Base-by-base conservation (phyloP, 2,797 vertebrate species). In the Neomorphus geoffroyi region DNA sequence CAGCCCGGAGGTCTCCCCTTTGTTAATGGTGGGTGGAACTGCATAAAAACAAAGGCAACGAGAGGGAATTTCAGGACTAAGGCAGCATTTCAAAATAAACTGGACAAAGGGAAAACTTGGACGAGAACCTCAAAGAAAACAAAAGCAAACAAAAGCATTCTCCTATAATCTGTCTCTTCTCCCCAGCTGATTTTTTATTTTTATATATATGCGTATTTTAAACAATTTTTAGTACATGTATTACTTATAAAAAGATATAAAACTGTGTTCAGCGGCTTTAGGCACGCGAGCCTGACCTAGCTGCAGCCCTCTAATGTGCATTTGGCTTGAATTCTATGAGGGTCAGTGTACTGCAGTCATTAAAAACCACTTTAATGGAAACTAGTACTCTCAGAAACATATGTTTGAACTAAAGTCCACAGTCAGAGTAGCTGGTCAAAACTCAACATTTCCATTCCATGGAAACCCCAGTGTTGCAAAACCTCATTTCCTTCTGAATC, bases 21-120 rank as follows among this genome's bases (percentile, higher is more conserved):
- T 99, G 97, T 97, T 98, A 96, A 99, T 99, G 93, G 98, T 97
- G 65, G 99, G 99, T 72, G 99, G 99, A 96, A 99, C 99, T 99
- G 97, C 39, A 92, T 28, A 94, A 61, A 95, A 84, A 96, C 28
- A 86, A 82, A 90, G n/a, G 48, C 22, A 84, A 21, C 17, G 13
- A 91, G 64, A 74, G 8, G 45, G 7, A 80, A 46, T 86, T 77
- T 30, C 28, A 9, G 19, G 39, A 91, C 65, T 56, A 46, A 54
- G 2, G 32, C 28, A 73, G 73, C 51, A 54, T 17, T 62, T 54
- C 48, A 75, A 32, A 71, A 43, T 33, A 9, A 67, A 72, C 12
- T 18, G 12, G 26, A 53, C 32, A 67, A 71, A 58, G 15, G 13
- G 27, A 90, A 75, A 78, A 30, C 7, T 18, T 18, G 4, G 7